Conservation (phyloP, 2,797 vertebrate genomes). For the Pseudochirops cupreus region DNA sequence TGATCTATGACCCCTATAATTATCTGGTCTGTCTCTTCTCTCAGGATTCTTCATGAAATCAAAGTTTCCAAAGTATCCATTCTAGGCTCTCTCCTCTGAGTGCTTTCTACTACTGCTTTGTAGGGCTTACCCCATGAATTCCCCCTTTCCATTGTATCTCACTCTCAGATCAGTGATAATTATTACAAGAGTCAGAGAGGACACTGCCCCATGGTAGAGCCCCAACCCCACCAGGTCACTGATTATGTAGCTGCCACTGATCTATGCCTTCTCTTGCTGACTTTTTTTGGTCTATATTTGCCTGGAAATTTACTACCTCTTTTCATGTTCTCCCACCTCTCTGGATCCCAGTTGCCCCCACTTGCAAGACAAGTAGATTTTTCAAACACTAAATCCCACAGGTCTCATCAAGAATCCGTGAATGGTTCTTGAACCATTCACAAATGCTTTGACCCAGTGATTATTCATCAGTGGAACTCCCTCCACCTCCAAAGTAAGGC, state of each 20-base stretch:
- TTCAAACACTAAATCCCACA: no score
- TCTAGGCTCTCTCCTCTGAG: background rate
- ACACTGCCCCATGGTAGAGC: background rate
- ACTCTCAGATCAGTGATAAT: background rate
- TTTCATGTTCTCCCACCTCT: background rate
- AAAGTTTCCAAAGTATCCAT: no score
- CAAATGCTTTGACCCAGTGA: background rate
- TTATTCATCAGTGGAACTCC: background rate
- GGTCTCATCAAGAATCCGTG: no score
- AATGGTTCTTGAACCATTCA: background rate
- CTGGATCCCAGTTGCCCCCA: background rate
- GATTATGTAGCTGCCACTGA: background rate
- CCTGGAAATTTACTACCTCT: background rate
- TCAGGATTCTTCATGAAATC: no score
- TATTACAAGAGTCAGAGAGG: background rate
- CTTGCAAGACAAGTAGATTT: background rate
- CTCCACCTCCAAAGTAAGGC: background rate
- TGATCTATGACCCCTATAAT: no score
- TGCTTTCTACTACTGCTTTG: background rate
- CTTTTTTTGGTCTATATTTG: background rate
- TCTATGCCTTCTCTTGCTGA: background rate
- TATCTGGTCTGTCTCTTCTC: no score
- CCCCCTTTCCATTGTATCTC: background rate
- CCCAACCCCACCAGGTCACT: background rate
- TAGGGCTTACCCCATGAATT: background rate